A percentile compares a stretch with the other conserved stretches of the same genome.
Evolutionary conservation across 2,888 invertebrate species (phyloP).

Genomic region (Slavum lentiscoides): DNA sequence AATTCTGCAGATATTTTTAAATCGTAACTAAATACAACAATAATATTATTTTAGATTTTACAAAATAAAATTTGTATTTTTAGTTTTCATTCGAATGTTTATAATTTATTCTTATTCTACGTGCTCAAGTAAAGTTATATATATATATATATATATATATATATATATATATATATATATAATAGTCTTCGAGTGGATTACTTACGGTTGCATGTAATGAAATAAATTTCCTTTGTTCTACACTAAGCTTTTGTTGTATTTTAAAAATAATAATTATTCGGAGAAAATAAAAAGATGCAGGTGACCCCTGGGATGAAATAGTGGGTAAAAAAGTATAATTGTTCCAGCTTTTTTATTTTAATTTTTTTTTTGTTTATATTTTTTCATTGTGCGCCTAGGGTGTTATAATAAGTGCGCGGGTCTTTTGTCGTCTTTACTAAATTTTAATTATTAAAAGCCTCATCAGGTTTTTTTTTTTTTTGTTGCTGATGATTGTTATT

Average conservation of each 20-base stretch:
- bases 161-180: too few species aligned
- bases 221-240: slow-evolving; percentile 37
- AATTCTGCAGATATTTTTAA: too few species aligned
- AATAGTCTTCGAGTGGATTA: slow-evolving; percentile 18
- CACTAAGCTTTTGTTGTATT: slow-evolving; percentile 42
- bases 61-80: too few species aligned
- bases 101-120: too few species aligned
- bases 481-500: neutral
- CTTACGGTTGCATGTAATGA: slow-evolving; percentile 30
- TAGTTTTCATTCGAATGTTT: too few species aligned
- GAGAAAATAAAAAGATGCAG: slow-evolving; percentile 39
- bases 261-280: slow-evolving; percentile 43
- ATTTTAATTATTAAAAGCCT: slow-evolving; percentile 51
- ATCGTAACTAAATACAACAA: too few species aligned
- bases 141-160: too few species aligned
- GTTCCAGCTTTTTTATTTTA: slow-evolving; percentile 33
- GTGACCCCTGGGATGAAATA: slow-evolving; percentile 35
- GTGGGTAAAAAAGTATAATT: slow-evolving; percentile 33
- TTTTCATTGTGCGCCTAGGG: slow-evolving; percentile 34
- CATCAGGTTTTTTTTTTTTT: slow-evolving; percentile 20
- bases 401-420: slow-evolving; percentile 40
- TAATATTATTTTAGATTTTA: too few species aligned
- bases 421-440: slow-evolving; percentile 40
- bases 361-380: neutral
- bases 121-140: too few species aligned